Conservation (phyloP, 2,113 vertebrate genomes). For the Hirundichthys speculiger region DNA sequence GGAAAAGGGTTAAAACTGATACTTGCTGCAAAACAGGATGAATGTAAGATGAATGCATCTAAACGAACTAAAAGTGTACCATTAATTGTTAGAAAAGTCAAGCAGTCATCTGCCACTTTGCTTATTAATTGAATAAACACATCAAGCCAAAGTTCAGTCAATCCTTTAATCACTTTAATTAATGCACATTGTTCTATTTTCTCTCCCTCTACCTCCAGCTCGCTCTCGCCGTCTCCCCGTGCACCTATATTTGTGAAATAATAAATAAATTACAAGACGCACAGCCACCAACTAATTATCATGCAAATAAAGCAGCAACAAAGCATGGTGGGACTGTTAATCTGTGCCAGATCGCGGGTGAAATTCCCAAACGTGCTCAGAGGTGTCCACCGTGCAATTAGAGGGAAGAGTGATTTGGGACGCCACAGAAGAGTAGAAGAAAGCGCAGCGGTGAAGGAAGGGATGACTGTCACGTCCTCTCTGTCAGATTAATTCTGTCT, state of each 20-base stretch:
- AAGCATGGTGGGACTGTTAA: slow-evolving; percentile 79
- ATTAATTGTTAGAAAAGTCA: slow-evolving; percentile 74
- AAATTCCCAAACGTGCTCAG: slow-evolving; percentile 85
- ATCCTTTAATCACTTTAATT: slow-evolving; percentile 85
- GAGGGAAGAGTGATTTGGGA: slow-evolving; percentile 59
- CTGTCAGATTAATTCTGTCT: slow-evolving; percentile 91
- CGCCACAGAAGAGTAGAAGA: slow-evolving; percentile 45
- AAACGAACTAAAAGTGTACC: slow-evolving; percentile 69
- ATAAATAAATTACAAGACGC: slow-evolving; percentile 83
- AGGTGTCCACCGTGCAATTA: slow-evolving; percentile 88
- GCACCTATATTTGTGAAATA: slow-evolving; percentile 76
- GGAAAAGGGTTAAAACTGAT: slow-evolving; percentile 40
- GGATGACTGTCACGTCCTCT: slow-evolving; percentile 84
- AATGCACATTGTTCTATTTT: slow-evolving; percentile 79
- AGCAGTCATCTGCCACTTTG: slow-evolving; percentile 81
- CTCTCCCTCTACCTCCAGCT: slow-evolving; percentile 52
- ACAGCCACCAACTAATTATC: slow-evolving; percentile 84
- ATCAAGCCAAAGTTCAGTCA: slow-evolving; percentile 84
- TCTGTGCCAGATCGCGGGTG: slow-evolving; percentile 74
- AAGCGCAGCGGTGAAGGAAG: slow-evolving; percentile 76
- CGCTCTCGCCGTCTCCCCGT: slow-evolving; percentile 55
- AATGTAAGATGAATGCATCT: slow-evolving; percentile 57
- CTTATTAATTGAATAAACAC: slow-evolving; percentile 91
- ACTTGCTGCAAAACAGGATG: slow-evolving; percentile 34
- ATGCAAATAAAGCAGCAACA: slow-evolving; percentile 85